Evolutionary conservation across 1,140 invertebrate species (phyloP), one percentile per base, ranked within the genome.

Genomic region (Plodia interpunctella): DNA sequence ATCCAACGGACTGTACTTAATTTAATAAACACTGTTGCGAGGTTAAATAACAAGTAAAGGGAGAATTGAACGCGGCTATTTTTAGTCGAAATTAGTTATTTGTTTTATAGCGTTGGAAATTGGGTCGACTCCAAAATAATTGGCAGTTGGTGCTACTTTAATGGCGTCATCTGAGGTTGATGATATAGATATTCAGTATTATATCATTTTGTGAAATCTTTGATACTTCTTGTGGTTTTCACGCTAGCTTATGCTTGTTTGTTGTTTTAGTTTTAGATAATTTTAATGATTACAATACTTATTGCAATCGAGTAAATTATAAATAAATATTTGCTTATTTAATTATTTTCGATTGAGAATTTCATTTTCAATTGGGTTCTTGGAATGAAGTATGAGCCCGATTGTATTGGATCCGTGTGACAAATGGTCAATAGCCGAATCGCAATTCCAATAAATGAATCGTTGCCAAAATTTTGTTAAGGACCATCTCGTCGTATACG

Each of bases 381-480:
- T 25, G 21, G 21, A 17, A 15, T 17, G 32, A 25, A 35, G 32
- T 13, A 35, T 35, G 32, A 35, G 32, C 10, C 32, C 32, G 32
- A 35, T 35, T 35, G 32, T 5, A 35, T 35, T 35, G 32, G 32
- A 35, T 35, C 10, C 32, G 8, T 35, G 32, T 44, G 38, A 44
- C 15, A 44, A 15, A 44, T 44, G 38, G 10, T 6, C 38, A 44
- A 44, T 44, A 44, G 15, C 38, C 2, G 8, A 44, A 44, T 44
- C 15, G 38, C 38, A 44, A n/a, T n/a, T 15, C n/a, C 38, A 44
- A 10, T 10, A 44, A 15, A 44, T 3, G 15, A n/a, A 44, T 44
- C n/a, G 38, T 44, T 44, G 38, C 38, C 38, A 44, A 44, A 44
- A 44, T 44, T n/a, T 15, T 44, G 13, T n/a, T 44, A 44, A 17